Evolutionary conservation across 1,140 invertebrate genomes (phyloP).

Genomic region (Penaeus indicus): DNA sequence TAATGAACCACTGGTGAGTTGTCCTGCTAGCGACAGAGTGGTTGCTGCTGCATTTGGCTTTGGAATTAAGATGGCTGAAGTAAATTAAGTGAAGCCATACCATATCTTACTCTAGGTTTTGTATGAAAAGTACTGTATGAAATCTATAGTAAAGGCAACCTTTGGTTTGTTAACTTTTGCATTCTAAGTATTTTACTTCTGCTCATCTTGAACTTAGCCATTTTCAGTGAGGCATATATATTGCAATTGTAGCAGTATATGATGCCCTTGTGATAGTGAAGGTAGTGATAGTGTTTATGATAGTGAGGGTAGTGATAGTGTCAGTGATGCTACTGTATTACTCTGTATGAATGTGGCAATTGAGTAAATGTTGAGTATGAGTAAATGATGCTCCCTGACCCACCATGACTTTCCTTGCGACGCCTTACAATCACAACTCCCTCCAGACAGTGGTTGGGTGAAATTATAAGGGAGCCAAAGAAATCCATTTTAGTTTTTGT

Average conservation of each 20-base stretch:
- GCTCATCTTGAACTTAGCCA: constrained; percentile 33
- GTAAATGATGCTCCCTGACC: constrained; percentile 64
- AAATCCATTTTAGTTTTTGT: too few species aligned
- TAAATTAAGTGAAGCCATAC: neutral
- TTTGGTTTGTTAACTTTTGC: neutral
- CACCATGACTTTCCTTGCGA: constrained; percentile 57
- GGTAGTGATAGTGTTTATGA: constrained; percentile 56
- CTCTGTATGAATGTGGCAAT: constrained; percentile 46
- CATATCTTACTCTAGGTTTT: neutral
- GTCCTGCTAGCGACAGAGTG: constrained; percentile 42
- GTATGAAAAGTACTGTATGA: neutral
- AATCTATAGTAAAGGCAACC: neutral
- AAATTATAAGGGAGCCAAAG: too few species aligned
- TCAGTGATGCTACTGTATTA: constrained; percentile 41
- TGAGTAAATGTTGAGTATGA: constrained; percentile 44
- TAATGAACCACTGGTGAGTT: constrained; percentile 30
- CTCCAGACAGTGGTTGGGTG: constrained; percentile 47
- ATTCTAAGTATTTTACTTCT: neutral
- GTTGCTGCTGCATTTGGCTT: constrained; percentile 38
- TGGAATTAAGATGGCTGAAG: neutral
- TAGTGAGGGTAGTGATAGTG: constrained; percentile 29
- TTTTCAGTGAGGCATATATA: constrained; percentile 30
- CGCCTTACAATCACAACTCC: constrained; percentile 54
- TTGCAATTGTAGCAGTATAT: constrained; percentile 42
- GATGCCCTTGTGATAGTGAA: constrained; percentile 57